A percentile compares a stretch with the other conserved stretches of the same genome.
Evolutionary conservation across 2,797 vertebrate species (phyloP).

Genomic region (Pogoniulus pusillus): DNA sequence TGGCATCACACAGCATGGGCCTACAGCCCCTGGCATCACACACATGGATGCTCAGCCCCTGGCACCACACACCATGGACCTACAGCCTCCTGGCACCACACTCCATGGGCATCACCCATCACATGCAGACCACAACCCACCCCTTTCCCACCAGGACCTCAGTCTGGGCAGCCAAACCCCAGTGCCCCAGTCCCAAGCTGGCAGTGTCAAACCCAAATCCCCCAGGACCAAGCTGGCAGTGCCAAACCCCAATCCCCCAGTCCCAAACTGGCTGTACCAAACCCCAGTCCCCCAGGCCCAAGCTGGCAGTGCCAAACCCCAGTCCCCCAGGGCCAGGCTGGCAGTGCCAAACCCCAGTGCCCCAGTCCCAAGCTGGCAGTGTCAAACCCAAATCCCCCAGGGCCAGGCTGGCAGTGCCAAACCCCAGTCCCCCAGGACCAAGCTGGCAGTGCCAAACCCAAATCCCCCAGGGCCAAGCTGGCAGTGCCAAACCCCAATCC

Average conservation of each 20-base stretch:
- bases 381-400: no score
- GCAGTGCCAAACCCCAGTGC: rapidly evolving
- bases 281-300: no score
- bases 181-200: no score
- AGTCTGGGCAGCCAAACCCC: neutral
- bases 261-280: rapidly evolving
- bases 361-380: rapidly evolving
- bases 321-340: no score
- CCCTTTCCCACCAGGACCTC: neutral
- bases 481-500: rapidly evolving
- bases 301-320: no score
- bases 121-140: rapidly evolving
- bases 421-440: no score
- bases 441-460: no score
- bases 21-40: rapidly evolving
- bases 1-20: rapidly evolving
- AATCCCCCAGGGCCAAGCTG: rapidly evolving
- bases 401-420: no score
- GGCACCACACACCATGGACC: rapidly evolving
- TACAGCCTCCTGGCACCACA: no score
- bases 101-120: rapidly evolving
- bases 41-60: rapidly evolving
- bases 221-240: no score
- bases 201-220: no score
- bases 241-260: rapidly evolving